Evolutionary conservation across 1,140 invertebrate species (phyloP).

Genomic region (Drosophila kohkoa): DNA sequence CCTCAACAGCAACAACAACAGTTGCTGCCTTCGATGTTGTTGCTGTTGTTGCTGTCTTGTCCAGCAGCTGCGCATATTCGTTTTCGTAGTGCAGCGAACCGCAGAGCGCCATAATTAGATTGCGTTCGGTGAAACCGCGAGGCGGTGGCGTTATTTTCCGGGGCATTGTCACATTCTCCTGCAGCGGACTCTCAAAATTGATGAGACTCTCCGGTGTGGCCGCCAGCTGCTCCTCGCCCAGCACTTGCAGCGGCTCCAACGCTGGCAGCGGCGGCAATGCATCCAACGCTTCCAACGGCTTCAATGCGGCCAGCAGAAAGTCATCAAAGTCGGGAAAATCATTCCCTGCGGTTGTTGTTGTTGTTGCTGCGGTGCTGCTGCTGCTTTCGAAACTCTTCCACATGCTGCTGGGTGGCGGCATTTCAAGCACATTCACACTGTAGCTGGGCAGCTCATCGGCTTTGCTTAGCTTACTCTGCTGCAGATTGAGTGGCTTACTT

Average conservation of each 20-base stretch:
- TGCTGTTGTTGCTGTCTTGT: conserved; percentile 20
- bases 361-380: neutral
- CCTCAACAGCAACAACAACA: neutral
- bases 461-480: conserved; percentile 2
- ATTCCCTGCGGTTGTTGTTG: neutral
- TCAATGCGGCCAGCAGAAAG: conserved; percentile 53
- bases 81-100: conserved; percentile 80
- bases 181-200: conserved; percentile 79
- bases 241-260: conserved; percentile 65
- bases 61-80: conserved; percentile 45
- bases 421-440: conserved; percentile 30
- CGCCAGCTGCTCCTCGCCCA: conserved; percentile 10
- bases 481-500: neutral
- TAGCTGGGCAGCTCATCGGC: conserved; percentile 3
- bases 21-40: conserved; percentile 1
- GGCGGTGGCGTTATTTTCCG: conserved; percentile 68
- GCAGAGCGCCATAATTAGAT: conserved; percentile 78
- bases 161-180: conserved; percentile 60
- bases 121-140: conserved; percentile 70
- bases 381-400: conserved; percentile 26
- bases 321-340: conserved; percentile 59
- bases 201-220: conserved; percentile 63
- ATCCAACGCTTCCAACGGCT: conserved; percentile 52
- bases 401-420: conserved; percentile 1
- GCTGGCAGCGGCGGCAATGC: conserved; percentile 70